These are phyloP conservation scores for Halichoerus grypus DNA, from an alignment of 2,113 vertebrate species.

Conservation along the genomic window DNA sequence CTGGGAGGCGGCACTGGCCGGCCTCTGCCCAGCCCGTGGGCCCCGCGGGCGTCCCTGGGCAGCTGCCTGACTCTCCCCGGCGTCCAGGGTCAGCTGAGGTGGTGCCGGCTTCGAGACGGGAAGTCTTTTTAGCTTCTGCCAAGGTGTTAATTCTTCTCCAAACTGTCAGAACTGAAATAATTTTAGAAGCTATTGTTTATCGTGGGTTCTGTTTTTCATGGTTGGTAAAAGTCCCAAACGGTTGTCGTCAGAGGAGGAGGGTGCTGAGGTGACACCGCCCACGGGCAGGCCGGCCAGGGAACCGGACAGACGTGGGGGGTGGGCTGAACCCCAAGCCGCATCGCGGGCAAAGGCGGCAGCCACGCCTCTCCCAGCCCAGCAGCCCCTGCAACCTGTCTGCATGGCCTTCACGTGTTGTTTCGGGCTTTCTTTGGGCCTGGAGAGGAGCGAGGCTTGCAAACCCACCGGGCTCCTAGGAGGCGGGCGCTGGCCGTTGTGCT, in stretches of 20 bases:
- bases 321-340: not conserved
- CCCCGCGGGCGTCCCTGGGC: not conserved
- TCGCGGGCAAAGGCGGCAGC: not conserved
- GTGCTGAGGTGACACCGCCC: not conserved
- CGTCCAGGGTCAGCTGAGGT: fast-evolving
- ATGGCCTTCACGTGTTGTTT: fast-evolving
- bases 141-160: not conserved
- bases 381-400: fast-evolving
- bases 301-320: not conserved
- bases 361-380: not conserved
- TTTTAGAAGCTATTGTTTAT: conserved; percentile 70
- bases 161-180: not conserved
- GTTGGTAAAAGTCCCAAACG: not conserved
- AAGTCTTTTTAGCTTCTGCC: not conserved
- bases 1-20: not conserved
- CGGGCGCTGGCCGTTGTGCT: not conserved
- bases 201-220: conserved; percentile 26
- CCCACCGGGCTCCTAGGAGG: not conserved
- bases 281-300: fast-evolving
- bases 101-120: fast-evolving
- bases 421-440: not conserved
- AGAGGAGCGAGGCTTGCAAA: fast-evolving
- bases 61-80: fast-evolving
- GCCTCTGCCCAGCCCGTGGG: not conserved
- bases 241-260: not conserved